phyloP scores from a whole-genome alignment of 37 sponge, comb jelly and placozoan genomes.

The Agelas oroides region DNA sequence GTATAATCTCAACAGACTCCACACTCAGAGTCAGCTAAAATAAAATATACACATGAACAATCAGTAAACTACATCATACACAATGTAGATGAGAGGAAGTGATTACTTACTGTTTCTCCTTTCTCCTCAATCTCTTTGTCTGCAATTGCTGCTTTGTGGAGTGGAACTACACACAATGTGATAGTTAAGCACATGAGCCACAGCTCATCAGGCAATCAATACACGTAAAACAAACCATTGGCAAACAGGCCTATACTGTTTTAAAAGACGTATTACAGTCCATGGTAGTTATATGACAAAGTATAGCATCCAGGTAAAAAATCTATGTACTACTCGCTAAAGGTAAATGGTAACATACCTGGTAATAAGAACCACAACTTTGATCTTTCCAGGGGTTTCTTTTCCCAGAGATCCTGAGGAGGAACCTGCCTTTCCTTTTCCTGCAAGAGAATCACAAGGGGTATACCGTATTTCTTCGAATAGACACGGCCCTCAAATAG shows the following conservation, averaged over 20 bases:
- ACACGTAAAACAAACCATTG: too few species aligned
- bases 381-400: slow-evolving; percentile 27
- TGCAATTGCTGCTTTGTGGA: slow-evolving; percentile 12
- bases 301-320: too few species aligned
- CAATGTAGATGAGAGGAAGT: background rate
- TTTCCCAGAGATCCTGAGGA: slow-evolving; percentile 74
- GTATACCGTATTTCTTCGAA: too few species aligned
- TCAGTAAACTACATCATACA: background rate
- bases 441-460: slow-evolving; percentile 28
- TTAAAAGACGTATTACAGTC: too few species aligned
- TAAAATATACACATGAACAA: background rate
- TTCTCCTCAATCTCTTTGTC: background rate
- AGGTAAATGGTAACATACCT: slow-evolving; percentile 23
- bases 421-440: slow-evolving; percentile 10
- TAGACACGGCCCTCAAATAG: too few species aligned
- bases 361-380: slow-evolving; percentile 64
- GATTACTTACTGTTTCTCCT: slow-evolving; percentile 38
- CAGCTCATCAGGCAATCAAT: too few species aligned
- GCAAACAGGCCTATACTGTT: too few species aligned
- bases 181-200: too few species aligned
- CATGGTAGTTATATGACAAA: too few species aligned
- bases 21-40: slow-evolving; percentile 45
- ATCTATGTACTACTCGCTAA: background rate
- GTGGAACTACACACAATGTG: slow-evolving; percentile 7
- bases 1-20: slow-evolving; percentile 57